A percentile compares a stretch with the other conserved stretches of the same genome.
phyloP scores from a whole-genome alignment of 2,113 vertebrate species.

The Megaleporinus macrocephalus region DNA sequence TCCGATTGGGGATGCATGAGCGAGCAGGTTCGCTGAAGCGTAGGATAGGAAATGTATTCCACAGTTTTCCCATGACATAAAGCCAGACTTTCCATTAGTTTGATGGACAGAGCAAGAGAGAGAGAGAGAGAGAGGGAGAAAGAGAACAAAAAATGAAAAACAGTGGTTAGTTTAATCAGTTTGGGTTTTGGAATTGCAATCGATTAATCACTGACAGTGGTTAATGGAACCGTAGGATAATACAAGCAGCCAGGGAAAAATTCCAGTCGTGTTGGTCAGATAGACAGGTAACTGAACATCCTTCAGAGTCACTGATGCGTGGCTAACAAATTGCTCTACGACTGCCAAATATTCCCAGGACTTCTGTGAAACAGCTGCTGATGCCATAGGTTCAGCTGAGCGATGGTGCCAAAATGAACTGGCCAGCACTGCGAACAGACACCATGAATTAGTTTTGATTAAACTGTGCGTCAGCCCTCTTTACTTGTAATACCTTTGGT shows the following conservation, averaged over 20 bases:
- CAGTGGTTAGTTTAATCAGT: background rate
- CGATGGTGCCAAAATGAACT: constrained; percentile 45
- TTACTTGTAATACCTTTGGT: background rate
- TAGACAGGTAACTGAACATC: constrained; percentile 35
- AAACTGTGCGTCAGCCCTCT: background rate
- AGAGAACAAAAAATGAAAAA: background rate
- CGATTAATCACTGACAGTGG: background rate
- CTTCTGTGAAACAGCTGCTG: constrained; percentile 50
- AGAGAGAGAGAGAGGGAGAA: too few species aligned
- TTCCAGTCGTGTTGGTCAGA: constrained; percentile 55
- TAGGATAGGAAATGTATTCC: constrained; percentile 3
- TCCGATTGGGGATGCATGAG: constrained; percentile 17
- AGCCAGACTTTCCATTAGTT: background rate
- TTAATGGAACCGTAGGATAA: background rate
- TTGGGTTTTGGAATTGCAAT: background rate
- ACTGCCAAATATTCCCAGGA: constrained; percentile 54
- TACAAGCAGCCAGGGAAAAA: background rate
- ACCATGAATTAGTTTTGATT: background rate
- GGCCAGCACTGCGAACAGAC: background rate
- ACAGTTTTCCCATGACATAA: background rate
- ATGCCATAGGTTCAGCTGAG: constrained; percentile 54
- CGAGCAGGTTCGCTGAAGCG: constrained; percentile 1
- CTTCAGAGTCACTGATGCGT: constrained; percentile 55
- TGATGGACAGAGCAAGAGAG: background rate
- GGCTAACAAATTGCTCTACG: constrained; percentile 54